Conservation (phyloP, 2,888 invertebrate species). For the Limnephilus lunatus region DNA sequence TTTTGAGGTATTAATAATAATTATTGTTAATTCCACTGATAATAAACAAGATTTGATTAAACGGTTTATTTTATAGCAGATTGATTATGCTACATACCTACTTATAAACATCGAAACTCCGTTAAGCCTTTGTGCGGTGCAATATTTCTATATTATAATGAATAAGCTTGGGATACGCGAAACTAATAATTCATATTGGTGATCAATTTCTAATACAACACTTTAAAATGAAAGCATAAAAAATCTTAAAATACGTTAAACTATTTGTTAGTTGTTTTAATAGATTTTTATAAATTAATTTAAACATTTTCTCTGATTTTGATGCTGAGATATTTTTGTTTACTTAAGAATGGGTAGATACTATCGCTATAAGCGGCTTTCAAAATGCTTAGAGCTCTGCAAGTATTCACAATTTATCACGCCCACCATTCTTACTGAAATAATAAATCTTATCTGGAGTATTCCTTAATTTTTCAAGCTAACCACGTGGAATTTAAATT, state of each 20-base stretch:
- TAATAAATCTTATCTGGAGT: conserved; percentile 49
- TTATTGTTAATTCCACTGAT: too few relatives aligned
- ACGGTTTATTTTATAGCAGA: too few relatives aligned
- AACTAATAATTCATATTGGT: neutral
- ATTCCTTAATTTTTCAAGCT: conserved; percentile 41
- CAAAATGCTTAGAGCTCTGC: neutral
- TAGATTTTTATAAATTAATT: too few relatives aligned
- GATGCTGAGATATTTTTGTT: neutral
- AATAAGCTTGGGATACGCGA: neutral
- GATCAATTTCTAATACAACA: neutral
- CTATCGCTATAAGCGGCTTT: neutral
- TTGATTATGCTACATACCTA: too few relatives aligned
- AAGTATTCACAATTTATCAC: conserved; percentile 42
- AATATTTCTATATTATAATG: neutral
- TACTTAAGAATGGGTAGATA: too few relatives aligned
- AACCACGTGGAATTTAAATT: neutral
- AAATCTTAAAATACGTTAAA: too few relatives aligned
- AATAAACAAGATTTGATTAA: too few relatives aligned
- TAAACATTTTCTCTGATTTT: neutral
- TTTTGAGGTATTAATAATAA: too few relatives aligned
- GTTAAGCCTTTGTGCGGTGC: neutral
- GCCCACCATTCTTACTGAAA: conserved; percentile 2
- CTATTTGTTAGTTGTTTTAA: too few relatives aligned
- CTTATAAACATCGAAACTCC: neutral
- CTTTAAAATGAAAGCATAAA: too few relatives aligned